Conservation (phyloP, 92 coral and sea anemone genomes). For the Chrysogorgia sp. region DNA sequence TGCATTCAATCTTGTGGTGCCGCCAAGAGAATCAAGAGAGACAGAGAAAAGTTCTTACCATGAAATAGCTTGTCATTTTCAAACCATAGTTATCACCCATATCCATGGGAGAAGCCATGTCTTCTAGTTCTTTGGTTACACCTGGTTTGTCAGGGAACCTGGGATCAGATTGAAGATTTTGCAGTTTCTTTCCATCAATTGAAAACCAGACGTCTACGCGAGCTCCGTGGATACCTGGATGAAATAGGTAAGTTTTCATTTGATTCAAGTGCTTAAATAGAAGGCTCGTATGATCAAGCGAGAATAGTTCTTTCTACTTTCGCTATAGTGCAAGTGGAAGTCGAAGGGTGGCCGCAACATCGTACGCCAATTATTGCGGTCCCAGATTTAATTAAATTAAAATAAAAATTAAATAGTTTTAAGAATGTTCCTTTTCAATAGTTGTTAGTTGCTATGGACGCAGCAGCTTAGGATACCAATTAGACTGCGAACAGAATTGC, state of each 20-base stretch:
- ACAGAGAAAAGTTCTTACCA: constrained; percentile 8
- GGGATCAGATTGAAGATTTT: constrained; percentile 5
- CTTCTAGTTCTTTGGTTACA: constrained; percentile 4
- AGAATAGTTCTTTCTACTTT: not conserved
- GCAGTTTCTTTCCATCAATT: not conserved
- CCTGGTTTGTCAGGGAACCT: constrained; percentile 20
- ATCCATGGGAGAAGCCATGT: constrained; percentile 20
- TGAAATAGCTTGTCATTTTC: constrained; percentile 4
- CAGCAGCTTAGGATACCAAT: no score
- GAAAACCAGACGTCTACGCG: constrained; percentile 18
- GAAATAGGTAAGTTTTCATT: not conserved
- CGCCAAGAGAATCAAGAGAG: not conserved
- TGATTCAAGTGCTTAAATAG: not conserved
- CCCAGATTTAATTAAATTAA: no score
- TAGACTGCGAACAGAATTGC: no score
- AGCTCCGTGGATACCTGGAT: constrained; percentile 15
- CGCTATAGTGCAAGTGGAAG: no score
- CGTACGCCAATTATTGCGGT: no score
- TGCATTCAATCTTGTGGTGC: no score
- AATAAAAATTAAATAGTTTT: no score
- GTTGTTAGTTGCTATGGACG: no score
- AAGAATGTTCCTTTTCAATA: no score
- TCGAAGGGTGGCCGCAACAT: no score
- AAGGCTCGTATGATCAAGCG: not conserved
- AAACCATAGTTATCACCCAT: constrained; percentile 23